phyloP scores from a whole-genome alignment of 1,140 invertebrate genomes.

The Paraescarpia echinospica region DNA sequence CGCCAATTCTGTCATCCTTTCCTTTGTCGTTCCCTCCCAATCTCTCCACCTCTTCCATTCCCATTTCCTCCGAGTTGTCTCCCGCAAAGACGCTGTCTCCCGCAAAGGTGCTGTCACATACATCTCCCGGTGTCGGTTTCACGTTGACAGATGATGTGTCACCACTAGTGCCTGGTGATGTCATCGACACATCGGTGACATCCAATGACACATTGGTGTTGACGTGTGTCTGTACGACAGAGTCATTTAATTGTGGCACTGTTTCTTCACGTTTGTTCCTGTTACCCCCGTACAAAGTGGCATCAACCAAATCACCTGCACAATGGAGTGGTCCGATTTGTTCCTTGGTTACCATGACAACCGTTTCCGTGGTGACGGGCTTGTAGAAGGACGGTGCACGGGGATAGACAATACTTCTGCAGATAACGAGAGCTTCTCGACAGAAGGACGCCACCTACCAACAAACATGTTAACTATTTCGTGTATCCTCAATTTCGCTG shows the following conservation, averaged over 20 bases:
- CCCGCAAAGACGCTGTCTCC: background rate
- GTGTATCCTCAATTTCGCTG: too few relatives aligned
- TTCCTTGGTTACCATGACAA: background rate
- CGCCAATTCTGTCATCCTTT: background rate
- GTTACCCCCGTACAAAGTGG: too few relatives aligned
- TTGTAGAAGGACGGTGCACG: background rate
- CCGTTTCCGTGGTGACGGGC: background rate
- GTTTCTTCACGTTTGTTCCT: background rate
- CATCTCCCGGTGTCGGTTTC: background rate
- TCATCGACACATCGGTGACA: background rate
- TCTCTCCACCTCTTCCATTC: background rate
- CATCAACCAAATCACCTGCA: background rate
- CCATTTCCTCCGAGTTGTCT: background rate
- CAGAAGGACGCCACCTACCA: background rate
- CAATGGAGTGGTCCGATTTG: background rate
- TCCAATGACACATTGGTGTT: background rate
- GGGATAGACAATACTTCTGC: background rate
- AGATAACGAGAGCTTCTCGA: background rate
- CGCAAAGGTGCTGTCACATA: background rate
- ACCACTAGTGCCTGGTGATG: background rate
- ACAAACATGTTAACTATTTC: background rate
- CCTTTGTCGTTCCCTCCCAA: background rate
- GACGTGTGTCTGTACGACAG: background rate
- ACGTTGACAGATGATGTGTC: background rate
- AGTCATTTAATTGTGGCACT: background rate